Evolutionary conservation across 1,140 invertebrate genomes (phyloP), one percentile per base, ranked within the genome.

Genomic region (Trachymyrmex cornetzi): DNA sequence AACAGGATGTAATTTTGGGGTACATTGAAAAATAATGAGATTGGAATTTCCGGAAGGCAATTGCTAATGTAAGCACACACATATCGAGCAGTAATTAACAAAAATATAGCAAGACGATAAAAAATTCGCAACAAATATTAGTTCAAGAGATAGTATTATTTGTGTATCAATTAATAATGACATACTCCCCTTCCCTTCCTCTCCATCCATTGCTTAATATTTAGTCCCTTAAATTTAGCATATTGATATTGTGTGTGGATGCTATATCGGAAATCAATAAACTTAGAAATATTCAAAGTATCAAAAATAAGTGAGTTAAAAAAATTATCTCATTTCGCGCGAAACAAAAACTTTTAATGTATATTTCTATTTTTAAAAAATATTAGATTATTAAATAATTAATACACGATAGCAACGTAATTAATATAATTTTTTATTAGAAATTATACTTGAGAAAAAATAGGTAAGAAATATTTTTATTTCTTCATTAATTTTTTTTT

Each of bases 21-120:
- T 53, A 59, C 4, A 89, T 66, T 71, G 34, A 48, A 57, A 63
- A 53, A 48, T 50, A 44, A 55, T 27, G 59, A 67, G 50, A 88
- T 88, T 88, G 89, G 77, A 90, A 90, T 90, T 90, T 90, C 89
- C 88, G 88, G 81, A 9, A 53, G 24, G 53, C 71, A 66, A 67
- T 48, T 71, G 74, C 74, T 87, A 87, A 89, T 87, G 44, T 66
- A 44, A 44, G 38, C 38, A 61, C 55, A 71, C 48, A 61, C 34
- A 71, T 55, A 61, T 22, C 30, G 16, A 34, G 11, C 34, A 69
- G 50, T 38, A 38, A 38, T 79, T 88, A 57, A 61, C 53, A 63
- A n/a, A 22, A 19, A 75, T 57, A 77, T 86, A 61, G 61, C 48
- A 53, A 85, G 63, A 34, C 14, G 34, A 81, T 77, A 82, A 89